Conservation (phyloP, 2,797 vertebrate genomes). For the Parambassis ranga region DNA sequence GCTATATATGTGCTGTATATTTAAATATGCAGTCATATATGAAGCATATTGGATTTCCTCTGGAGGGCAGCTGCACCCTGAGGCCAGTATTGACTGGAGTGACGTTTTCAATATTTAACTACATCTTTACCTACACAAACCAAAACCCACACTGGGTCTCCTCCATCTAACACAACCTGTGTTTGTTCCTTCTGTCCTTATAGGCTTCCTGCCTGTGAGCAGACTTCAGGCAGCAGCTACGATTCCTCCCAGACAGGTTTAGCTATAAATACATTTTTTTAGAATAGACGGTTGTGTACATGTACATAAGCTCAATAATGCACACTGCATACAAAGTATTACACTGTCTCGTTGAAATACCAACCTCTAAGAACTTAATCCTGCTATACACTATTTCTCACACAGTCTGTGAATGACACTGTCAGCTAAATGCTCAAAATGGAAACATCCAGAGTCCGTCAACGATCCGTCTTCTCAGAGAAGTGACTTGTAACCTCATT, state of each 20-base stretch:
- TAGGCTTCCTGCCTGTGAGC: not conserved
- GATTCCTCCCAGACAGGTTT: not conserved
- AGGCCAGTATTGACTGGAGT: not conserved
- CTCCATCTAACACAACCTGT: too few relatives aligned
- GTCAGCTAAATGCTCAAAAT: not conserved
- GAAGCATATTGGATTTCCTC: not conserved
- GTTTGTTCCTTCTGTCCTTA: not conserved
- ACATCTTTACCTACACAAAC: too few relatives aligned
- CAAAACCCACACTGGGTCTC: too few relatives aligned
- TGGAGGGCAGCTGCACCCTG: not conserved
- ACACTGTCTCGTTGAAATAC: not conserved
- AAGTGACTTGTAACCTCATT: conserved; percentile 23
- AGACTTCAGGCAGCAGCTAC: not conserved
- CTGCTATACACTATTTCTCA: not conserved
- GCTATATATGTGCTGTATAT: too few relatives aligned
- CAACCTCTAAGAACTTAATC: not conserved
- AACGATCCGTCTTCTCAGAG: not conserved
- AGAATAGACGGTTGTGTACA: too few relatives aligned
- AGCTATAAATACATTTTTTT: not conserved
- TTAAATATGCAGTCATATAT: too few relatives aligned
- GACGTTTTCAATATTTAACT: not conserved
- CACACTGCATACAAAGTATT: not conserved
- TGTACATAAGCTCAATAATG: not conserved
- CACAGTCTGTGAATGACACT: not conserved
- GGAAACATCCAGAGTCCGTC: not conserved